Percentiles rank a stretch among this genome's conserved stretches.
Conservation (phyloP, 2,113 vertebrate genomes). For the Haplochromis vanheusdeni region DNA sequence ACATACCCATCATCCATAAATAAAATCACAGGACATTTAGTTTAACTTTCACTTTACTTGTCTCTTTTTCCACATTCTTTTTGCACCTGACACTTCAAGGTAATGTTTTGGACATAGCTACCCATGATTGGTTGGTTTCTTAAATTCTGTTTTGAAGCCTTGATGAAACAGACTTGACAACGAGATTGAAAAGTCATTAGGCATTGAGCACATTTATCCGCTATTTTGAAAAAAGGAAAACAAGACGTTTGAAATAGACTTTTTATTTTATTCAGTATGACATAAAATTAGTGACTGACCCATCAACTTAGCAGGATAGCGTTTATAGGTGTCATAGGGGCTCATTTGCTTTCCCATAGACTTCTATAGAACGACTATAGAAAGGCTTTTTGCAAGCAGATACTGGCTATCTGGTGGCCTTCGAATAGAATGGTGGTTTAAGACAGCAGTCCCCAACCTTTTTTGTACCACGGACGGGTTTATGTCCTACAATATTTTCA, state of each 20-base stretch:
- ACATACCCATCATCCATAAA: not conserved
- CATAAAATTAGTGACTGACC: not conserved
- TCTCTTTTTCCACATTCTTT: not conserved
- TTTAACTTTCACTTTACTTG: not conserved
- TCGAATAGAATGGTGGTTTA: not conserved
- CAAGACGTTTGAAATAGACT: not conserved
- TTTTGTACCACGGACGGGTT: not conserved
- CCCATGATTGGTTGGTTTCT: not conserved
- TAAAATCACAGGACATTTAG: not conserved
- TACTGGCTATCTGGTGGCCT: not conserved
- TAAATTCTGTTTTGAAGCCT: not conserved
- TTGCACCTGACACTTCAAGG: not conserved
- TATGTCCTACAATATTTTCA: not conserved
- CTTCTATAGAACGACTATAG: not conserved
- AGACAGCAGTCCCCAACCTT: not conserved
- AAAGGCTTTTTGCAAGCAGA: not conserved
- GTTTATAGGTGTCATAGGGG: not conserved
- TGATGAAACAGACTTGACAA: not conserved
- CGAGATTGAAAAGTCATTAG: not conserved
- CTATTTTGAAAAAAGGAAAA: not conserved
- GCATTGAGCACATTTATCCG: not conserved
- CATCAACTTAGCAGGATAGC: not conserved
- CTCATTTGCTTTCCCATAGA: not conserved
- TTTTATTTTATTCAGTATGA: not conserved
- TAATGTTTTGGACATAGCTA: not conserved